Conservation (phyloP, 2,113 vertebrate genomes). For the Gallinago media region DNA sequence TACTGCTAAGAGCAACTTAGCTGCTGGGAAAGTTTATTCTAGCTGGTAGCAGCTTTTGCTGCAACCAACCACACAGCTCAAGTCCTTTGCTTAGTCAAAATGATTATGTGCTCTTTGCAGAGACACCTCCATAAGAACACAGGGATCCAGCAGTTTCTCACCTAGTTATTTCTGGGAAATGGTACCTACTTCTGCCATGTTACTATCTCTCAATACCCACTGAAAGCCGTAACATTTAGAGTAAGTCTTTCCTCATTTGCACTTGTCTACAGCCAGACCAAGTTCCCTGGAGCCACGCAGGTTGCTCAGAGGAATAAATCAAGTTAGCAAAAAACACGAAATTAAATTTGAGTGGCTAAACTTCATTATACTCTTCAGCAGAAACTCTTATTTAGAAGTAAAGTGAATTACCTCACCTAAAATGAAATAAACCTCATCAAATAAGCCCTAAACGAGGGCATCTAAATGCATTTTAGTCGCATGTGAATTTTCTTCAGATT, state of each 20-base stretch:
- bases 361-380: neutral
- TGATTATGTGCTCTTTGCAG: neutral
- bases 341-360: neutral
- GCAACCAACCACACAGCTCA: neutral
- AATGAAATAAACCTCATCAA: neutral
- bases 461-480: neutral
- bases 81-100: neutral
- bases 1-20: neutral
- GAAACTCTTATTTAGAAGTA: neutral
- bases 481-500: neutral
- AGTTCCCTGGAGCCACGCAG: neutral
- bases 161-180: neutral
- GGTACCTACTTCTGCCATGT: neutral
- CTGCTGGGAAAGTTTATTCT: neutral
- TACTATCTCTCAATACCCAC: neutral
- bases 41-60: neutral
- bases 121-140: neutral
- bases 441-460: neutral
- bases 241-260: neutral
- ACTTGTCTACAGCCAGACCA: neutral
- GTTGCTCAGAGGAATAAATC: neutral
- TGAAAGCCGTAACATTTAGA: neutral
- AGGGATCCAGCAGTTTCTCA: neutral
- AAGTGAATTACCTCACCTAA: neutral
- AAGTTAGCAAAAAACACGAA: neutral